Conservation (phyloP, 1,140 invertebrate genomes). For the Doryteuthis pealeii region DNA sequence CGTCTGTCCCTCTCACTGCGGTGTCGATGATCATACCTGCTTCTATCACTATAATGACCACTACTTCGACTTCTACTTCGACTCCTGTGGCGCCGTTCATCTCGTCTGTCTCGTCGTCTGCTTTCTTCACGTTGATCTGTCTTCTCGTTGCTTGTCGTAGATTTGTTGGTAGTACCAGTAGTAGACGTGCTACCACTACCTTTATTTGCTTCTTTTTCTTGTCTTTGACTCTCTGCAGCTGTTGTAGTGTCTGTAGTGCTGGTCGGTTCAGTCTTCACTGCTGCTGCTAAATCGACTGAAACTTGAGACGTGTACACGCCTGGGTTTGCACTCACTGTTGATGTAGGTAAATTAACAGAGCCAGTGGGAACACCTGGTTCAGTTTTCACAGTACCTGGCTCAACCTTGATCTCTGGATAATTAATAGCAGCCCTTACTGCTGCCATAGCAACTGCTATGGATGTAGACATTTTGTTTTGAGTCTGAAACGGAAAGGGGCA, state of each 20-base stretch:
- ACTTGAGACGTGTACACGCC: neutral
- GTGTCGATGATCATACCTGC: neutral
- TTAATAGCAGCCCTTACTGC: neutral
- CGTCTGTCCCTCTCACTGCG: neutral
- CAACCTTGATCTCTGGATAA: neutral
- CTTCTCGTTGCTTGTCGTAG: neutral
- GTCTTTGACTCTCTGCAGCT: neutral
- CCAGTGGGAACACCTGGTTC: neutral
- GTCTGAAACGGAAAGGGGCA: neutral
- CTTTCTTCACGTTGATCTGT: neutral
- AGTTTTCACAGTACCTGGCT: neutral
- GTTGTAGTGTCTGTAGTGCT: neutral
- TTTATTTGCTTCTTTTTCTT: neutral
- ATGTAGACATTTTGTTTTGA: neutral
- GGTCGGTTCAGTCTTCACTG: neutral
- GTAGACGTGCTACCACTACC: neutral
- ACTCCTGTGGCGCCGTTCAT: neutral
- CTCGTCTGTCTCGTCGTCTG: neutral
- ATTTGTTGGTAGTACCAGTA: neutral
- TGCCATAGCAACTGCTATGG: neutral
- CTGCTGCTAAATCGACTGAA: neutral
- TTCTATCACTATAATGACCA: neutral
- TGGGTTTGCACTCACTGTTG: neutral
- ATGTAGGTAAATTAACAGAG: neutral
- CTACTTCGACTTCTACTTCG: neutral